Base-by-base conservation (phyloP, 2,797 vertebrate genomes). In the Cynodonichthys magdalenae region DNA sequence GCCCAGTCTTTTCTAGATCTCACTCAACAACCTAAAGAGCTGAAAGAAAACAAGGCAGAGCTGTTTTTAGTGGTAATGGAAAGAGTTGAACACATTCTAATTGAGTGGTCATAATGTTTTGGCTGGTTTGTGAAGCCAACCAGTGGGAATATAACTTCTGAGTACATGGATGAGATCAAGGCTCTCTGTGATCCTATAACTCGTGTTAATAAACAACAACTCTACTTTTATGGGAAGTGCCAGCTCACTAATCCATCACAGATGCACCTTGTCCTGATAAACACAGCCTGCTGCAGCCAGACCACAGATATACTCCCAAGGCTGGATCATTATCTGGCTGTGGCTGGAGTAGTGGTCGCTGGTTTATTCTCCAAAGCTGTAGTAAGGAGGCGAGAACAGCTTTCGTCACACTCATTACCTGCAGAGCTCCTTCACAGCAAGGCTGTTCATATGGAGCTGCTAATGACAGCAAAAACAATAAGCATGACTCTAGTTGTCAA, bases 191-290 rank as follows among this genome's bases (percentile, higher is more conserved):
- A 71, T 41, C 53, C 44, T 28, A 57, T 81, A 31, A 44, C 65
- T 69, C 28, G 60, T 29, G 54, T 74, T 79, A 71, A 79, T 81
- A 66, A 82, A 71, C 59, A 63, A 69, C 62, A 70, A 29, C 18
- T 58, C 34, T 17, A 49, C 56, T 59, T 82, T 81, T 52, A 83
- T 50, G 53, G 84, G 63, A 58, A 63, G 63, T 53, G 49, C 63
- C 73, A 58, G 45, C 24, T 34, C n/a, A 17, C 51, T 79, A 65
- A 87, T 82, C 72, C 62, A 69, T 45, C 59, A 64, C 75, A 82
- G 63, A 70, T 77, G 81, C 67, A 82, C 64, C 64, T 69, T 79
- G 71, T 57, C 60, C 65, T 53, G 28, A 63, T 59, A 78, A 71
- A 73, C 56, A 48, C 59, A 58, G 56, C 50, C 46, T 53, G 34